Percentiles rank a stretch among this genome's conserved stretches.
phyloP scores from a whole-genome alignment of 2,113 vertebrate species.

The Clarias magur region DNA sequence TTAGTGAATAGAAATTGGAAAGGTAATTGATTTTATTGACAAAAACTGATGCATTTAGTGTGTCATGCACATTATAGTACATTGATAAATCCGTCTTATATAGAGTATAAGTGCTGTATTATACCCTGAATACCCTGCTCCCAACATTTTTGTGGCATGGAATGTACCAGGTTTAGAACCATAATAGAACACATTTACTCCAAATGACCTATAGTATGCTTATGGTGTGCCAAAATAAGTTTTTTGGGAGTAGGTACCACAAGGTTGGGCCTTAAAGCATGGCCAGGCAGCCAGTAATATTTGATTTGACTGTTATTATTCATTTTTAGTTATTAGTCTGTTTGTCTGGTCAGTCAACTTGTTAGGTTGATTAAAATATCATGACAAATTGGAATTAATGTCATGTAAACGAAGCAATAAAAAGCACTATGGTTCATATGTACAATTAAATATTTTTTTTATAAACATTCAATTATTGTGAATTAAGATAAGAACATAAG shows the following conservation, averaged over 20 bases:
- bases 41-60: neutral
- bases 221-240: no score
- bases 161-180: neutral
- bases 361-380: neutral
- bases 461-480: neutral
- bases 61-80: neutral
- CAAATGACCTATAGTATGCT: no score
- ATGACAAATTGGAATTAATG: neutral
- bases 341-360: neutral
- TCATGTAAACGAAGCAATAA: neutral
- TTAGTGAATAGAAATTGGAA: neutral
- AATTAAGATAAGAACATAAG: neutral
- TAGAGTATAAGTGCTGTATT: neutral
- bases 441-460: neutral
- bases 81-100: neutral
- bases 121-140: neutral
- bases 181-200: neutral
- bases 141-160: neutral
- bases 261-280: neutral
- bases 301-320: no score
- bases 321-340: neutral
- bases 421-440: neutral
- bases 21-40: neutral
- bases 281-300: no score
- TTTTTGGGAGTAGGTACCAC: neutral